These are phyloP conservation scores for Sinhomidia bicolor DNA, from an alignment of 2,888 invertebrate species.

Conservation along the genomic window DNA sequence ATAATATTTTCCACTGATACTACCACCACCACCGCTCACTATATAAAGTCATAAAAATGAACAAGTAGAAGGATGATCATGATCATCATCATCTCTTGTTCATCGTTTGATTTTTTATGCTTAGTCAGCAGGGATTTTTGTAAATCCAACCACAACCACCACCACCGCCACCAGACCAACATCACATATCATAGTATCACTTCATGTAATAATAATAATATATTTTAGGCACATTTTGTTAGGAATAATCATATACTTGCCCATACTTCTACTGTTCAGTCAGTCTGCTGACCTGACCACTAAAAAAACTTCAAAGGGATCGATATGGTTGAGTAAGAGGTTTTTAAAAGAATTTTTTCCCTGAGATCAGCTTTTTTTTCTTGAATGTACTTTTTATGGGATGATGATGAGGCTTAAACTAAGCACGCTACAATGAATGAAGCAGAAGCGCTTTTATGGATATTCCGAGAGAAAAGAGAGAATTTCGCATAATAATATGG, in stretches of 20 bases:
- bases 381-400: background rate
- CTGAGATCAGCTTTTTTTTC: constrained; percentile 7
- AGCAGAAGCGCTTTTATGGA: background rate
- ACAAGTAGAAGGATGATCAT: constrained; percentile 24
- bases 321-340: background rate
- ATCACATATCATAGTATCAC: constrained; percentile 13
- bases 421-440: background rate
- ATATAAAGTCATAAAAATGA: constrained; percentile 27
- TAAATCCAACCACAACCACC: constrained; percentile 12
- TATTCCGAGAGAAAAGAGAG: too few relatives aligned
- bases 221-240: background rate
- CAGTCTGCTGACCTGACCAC: constrained; percentile 28
- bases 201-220: background rate
- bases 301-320: background rate
- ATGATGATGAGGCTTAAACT: constrained; percentile 2
- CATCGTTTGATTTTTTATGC: constrained; percentile 23
- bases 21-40: background rate
- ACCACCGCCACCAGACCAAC: background rate
- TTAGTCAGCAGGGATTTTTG: constrained; percentile 35
- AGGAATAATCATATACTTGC: too few relatives aligned
- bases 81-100: background rate
- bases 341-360: background rate
- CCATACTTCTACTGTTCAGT: too few relatives aligned
- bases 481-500: too few relatives aligned
- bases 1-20: background rate